Conservation (phyloP, 2,888 invertebrate species). For the Melinaea menophilus region DNA sequence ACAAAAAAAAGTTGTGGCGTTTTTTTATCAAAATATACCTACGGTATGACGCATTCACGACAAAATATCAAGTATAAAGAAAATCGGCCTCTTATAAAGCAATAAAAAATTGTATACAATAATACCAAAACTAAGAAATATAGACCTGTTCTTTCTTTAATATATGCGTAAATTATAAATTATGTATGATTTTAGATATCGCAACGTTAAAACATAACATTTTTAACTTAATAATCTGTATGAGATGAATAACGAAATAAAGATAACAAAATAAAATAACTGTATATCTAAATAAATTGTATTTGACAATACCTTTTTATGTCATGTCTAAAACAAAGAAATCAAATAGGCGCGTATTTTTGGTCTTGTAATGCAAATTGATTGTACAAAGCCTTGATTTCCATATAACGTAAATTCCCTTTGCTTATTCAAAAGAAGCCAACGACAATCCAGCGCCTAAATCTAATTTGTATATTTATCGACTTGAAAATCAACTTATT, state of each 20-base stretch:
- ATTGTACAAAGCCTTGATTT: not conserved
- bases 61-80: too few species aligned
- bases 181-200: too few species aligned
- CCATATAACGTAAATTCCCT: not conserved
- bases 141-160: too few species aligned
- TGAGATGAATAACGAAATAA: not conserved
- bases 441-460: not conserved
- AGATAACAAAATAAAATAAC: not conserved
- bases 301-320: not conserved
- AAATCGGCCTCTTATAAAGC: too few species aligned
- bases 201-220: too few species aligned
- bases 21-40: too few species aligned
- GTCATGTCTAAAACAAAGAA: not conserved
- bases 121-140: too few species aligned
- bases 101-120: too few species aligned
- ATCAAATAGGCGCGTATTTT: not conserved
- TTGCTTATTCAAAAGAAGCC: not conserved
- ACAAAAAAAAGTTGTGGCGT: too few species aligned
- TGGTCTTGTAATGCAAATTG: conserved; percentile 1
- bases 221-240: too few species aligned
- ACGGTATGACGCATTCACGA: too few species aligned
- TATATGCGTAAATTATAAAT: too few species aligned
- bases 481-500: not conserved
- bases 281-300: not conserved
- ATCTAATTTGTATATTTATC: not conserved